phyloP scores from a whole-genome alignment of 2,888 invertebrate genomes.

The Coronaproctus castanopsis region DNA sequence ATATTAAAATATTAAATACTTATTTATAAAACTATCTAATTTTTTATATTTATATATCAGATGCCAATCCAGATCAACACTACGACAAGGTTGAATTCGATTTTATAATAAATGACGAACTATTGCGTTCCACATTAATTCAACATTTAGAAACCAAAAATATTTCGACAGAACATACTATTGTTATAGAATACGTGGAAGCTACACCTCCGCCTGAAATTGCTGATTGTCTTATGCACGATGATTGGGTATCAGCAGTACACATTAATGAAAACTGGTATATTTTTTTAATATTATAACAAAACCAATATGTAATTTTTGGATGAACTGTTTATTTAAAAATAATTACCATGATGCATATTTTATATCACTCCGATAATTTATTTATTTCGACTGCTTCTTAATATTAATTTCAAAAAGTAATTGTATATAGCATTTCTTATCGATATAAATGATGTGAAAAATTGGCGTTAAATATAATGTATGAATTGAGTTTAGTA shows the following conservation, averaged over 20 bases:
- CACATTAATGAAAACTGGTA: constrained; percentile 48
- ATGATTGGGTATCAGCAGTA: constrained; percentile 93
- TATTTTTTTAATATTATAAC: constrained; percentile 13
- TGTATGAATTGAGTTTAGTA: no score
- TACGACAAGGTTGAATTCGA: constrained; percentile 50
- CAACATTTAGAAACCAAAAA: constrained; percentile 57
- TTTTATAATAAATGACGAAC: constrained; percentile 66
- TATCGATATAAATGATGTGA: no score
- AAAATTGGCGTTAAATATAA: no score
- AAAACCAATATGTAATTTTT: no score
- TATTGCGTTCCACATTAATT: constrained; percentile 45
- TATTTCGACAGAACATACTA: constrained; percentile 58
- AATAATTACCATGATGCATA: not conserved
- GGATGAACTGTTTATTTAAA: not conserved
- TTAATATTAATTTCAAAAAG: not conserved
- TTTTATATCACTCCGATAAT: not conserved
- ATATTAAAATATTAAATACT: no score
- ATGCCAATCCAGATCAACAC: no score
- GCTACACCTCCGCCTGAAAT: constrained; percentile 80
- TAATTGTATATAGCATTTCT: no score
- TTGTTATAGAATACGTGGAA: constrained; percentile 81
- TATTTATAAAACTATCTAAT: no score
- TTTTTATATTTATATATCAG: no score
- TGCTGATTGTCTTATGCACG: constrained; percentile 75
- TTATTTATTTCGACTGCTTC: not conserved